phyloP scores from a whole-genome alignment of 2,113 vertebrate genomes.

The Cairina moschata region DNA sequence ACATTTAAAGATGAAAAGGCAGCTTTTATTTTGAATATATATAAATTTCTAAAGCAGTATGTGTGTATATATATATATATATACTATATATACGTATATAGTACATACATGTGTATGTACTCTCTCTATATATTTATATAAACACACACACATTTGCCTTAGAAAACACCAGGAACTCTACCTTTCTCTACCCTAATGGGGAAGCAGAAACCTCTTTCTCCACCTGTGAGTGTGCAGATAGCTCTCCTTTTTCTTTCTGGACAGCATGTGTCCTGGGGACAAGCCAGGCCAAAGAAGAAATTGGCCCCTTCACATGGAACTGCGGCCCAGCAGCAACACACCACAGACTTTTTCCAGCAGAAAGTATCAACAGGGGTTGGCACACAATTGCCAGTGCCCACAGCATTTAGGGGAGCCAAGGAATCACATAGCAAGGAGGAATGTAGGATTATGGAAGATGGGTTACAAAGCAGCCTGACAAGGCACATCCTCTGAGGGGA shows the following conservation, averaged over 20 bases:
- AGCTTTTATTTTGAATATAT: neutral
- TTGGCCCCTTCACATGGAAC: fast-evolving
- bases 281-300: neutral
- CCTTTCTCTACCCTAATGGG: neutral
- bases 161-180: neutral
- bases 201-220: neutral
- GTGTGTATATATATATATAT: too few relatives aligned
- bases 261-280: neutral
- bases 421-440: neutral
- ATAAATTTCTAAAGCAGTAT: neutral
- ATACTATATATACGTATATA: neutral
- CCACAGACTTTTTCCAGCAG: neutral
- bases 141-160: neutral
- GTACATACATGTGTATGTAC: too few relatives aligned
- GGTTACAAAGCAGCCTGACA: neutral
- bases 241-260: neutral
- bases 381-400: neutral
- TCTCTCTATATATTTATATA: too few relatives aligned
- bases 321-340: neutral
- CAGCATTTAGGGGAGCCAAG: neutral
- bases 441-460: neutral
- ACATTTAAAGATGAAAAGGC: neutral
- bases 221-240: neutral
- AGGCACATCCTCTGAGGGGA: neutral
- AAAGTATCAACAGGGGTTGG: neutral